These are phyloP conservation scores for Coremacera marginata DNA, from an alignment of 2,888 invertebrate genomes.

Conservation along the genomic window DNA sequence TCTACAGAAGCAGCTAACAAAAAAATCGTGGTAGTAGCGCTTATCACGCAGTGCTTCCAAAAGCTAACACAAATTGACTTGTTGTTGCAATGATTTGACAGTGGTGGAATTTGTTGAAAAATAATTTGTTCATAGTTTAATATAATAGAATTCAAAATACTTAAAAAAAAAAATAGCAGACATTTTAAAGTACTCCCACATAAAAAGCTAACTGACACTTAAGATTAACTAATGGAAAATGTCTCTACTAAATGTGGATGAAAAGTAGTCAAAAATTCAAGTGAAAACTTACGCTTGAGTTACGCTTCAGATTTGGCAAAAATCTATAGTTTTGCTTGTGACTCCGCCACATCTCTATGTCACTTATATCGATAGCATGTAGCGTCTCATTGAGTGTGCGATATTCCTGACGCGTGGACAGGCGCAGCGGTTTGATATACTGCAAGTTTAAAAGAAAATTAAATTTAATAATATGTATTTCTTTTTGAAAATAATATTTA, in stretches of 20 bases:
- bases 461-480: background rate
- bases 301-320: constrained; percentile 57
- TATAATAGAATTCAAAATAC: too few relatives aligned
- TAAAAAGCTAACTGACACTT: background rate
- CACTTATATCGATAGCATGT: constrained; percentile 51
- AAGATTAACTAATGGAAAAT: too few relatives aligned
- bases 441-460: constrained; percentile 38
- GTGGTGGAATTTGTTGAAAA: too few relatives aligned
- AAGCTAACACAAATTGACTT: background rate
- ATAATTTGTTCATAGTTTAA: background rate
- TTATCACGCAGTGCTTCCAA: background rate
- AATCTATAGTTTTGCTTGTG: constrained; percentile 59
- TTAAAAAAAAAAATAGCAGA: too few relatives aligned
- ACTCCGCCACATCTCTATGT: constrained; percentile 53
- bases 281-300: constrained; percentile 56
- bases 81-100: too few relatives aligned
- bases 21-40: background rate
- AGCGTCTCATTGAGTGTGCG: constrained; percentile 33
- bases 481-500: background rate
- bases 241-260: too few relatives aligned
- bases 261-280: too few relatives aligned
- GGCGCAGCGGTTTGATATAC: constrained; percentile 50
- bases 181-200: too few relatives aligned
- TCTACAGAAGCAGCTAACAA: background rate
- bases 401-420: constrained; percentile 46